These are phyloP conservation scores for Nesoenas mayeri DNA, from an alignment of 2,113 vertebrate genomes.

Conservation along the genomic window DNA sequence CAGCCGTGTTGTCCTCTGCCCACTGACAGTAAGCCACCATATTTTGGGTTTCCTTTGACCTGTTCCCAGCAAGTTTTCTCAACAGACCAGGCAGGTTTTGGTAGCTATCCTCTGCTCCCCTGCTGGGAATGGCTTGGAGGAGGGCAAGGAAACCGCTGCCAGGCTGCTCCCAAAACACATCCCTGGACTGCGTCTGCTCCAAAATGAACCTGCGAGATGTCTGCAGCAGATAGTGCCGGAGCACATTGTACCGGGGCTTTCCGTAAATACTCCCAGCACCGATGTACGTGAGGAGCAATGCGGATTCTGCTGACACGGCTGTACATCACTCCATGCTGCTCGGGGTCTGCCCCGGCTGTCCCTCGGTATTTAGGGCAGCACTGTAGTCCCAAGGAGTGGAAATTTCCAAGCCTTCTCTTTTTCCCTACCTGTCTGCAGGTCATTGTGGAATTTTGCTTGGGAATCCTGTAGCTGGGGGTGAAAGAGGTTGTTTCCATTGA, in stretches of 20 bases:
- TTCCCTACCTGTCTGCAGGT: neutral
- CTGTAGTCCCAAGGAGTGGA: neutral
- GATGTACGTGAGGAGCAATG: neutral
- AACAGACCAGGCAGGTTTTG: neutral
- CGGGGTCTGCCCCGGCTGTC: neutral
- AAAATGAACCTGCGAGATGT: neutral
- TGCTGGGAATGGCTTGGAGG: neutral
- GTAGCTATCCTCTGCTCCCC: rapidly evolving
- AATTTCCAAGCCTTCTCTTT: neutral
- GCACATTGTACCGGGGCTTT: neutral
- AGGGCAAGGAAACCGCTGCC: neutral
- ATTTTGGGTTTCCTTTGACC: neutral
- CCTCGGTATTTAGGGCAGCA: neutral
- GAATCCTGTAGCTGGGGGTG: neutral
- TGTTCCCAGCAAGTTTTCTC: rapidly evolving
- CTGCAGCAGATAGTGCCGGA: conserved; percentile 51
- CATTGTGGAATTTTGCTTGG: neutral
- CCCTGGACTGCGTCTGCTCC: neutral
- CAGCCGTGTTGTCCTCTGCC: neutral
- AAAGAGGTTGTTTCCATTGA: neutral
- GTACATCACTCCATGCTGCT: neutral
- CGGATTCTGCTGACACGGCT: neutral
- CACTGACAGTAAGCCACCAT: rapidly evolving
- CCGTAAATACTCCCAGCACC: neutral
- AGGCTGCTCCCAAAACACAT: neutral